Evolutionary conservation across 2,113 vertebrate genomes (phyloP).

Genomic region (Pipra filicauda): DNA sequence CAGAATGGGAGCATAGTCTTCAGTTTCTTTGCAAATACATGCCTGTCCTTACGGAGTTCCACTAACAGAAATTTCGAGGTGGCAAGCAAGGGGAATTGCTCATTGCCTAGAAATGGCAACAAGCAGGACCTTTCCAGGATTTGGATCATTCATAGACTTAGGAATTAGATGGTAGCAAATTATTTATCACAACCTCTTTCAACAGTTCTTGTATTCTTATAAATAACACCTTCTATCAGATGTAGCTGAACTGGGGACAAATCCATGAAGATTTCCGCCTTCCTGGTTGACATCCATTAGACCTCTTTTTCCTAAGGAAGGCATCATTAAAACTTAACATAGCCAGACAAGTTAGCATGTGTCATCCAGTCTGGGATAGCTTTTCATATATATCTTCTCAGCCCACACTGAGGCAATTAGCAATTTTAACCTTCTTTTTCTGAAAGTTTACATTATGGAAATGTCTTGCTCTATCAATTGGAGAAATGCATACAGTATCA

Average conservation of each 20-base stretch:
- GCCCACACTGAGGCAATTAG: slow-evolving; percentile 46
- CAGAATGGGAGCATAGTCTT: not conserved
- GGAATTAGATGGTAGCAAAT: not conserved
- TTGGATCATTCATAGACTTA: not conserved
- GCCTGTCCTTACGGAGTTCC: not conserved
- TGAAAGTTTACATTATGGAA: slow-evolving; percentile 38
- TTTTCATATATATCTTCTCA: slow-evolving; percentile 9
- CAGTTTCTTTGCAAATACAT: not conserved
- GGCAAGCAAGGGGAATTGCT: not conserved
- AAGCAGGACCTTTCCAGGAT: not conserved
- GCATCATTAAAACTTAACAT: not conserved
- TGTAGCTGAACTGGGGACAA: not conserved
- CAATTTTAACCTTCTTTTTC: slow-evolving; percentile 46
- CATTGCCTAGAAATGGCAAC: not conserved
- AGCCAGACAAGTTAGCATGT: slow-evolving; percentile 22
- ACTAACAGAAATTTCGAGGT: not conserved
- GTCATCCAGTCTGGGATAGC: slow-evolving; percentile 15
- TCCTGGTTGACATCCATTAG: not conserved
- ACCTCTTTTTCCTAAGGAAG: not conserved
- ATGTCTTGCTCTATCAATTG: slow-evolving; percentile 31
- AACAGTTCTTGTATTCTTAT: not conserved
- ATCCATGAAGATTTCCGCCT: not conserved
- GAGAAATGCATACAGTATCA: not conserved
- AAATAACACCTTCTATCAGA: not conserved
- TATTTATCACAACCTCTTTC: not conserved